phyloP scores from a whole-genome alignment of 2,888 invertebrate genomes.

The Parasteatoda lunata region DNA sequence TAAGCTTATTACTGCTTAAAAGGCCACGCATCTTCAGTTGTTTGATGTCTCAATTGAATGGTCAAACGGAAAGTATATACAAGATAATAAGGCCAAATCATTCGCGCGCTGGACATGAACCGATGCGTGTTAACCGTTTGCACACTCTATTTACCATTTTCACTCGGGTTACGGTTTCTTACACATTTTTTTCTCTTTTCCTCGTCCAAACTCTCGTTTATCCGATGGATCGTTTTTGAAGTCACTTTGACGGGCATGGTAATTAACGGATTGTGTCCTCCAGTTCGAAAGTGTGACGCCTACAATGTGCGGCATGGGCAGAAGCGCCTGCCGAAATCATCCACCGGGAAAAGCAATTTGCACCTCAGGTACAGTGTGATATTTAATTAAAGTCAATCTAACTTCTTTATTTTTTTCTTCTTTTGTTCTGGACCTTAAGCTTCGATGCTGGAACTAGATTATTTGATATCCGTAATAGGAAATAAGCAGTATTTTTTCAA shows the following conservation, averaged over 20 bases:
- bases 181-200: background rate
- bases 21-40: background rate
- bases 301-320: background rate
- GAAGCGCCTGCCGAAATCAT: background rate
- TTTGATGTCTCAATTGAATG: background rate
- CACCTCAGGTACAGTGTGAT: too few species aligned
- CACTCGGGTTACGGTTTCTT: background rate
- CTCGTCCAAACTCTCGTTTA: too few species aligned
- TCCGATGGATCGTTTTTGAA: too few species aligned
- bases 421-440: too few species aligned
- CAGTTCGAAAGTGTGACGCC: background rate
- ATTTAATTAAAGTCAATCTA: too few species aligned
- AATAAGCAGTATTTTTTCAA: background rate
- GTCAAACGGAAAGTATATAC: background rate
- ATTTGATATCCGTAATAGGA: background rate
- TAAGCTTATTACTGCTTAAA: too few species aligned
- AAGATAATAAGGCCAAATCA: background rate
- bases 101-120: background rate
- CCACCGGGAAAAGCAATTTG: background rate
- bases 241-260: background rate
- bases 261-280: background rate
- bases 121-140: background rate
- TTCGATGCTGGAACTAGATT: too few species aligned
- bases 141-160: background rate
- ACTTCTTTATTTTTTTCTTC: too few species aligned